A percentile compares a stretch with the other conserved stretches of the same genome.
Conservation (phyloP, 2,113 vertebrate genomes). For the Eupsittula cactorum region DNA sequence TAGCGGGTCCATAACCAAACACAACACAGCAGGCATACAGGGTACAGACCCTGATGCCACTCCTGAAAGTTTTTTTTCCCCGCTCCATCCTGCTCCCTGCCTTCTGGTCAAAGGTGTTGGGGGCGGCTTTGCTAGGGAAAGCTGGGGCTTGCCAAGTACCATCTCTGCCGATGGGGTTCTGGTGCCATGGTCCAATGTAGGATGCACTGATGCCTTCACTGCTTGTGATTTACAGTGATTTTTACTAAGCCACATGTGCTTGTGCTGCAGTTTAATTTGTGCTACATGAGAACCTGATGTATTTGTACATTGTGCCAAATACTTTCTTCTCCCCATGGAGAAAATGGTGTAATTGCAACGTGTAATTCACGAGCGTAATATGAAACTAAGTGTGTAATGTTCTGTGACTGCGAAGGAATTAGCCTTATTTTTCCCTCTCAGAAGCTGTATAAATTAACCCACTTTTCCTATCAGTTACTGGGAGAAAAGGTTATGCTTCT, state of each 20-base stretch:
- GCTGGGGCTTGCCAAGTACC: background rate
- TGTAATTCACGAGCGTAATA: background rate
- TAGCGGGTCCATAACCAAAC: background rate
- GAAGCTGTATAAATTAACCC: constrained; percentile 25
- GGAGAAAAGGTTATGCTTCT: background rate
- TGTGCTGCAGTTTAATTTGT: background rate
- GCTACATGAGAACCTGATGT: background rate
- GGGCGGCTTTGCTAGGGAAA: background rate
- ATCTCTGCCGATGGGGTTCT: background rate
- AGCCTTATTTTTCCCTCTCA: background rate
- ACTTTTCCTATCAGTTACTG: background rate
- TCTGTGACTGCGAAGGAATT: constrained; percentile 5
- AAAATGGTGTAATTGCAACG: background rate
- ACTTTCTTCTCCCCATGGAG: background rate
- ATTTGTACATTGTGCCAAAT: background rate
- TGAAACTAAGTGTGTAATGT: constrained; percentile 5
- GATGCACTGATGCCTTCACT: background rate
- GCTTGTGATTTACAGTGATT: background rate
- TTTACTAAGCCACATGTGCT: background rate
- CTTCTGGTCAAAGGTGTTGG: background rate
- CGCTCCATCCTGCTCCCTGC: background rate
- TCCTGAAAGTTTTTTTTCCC: background rate
- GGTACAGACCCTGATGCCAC: fast-evolving
- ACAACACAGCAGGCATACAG: fast-evolving
- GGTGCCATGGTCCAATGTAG: fast-evolving